Evolutionary conservation across 2,113 vertebrate genomes (phyloP).

Genomic region (Edolisoma coerulescens): DNA sequence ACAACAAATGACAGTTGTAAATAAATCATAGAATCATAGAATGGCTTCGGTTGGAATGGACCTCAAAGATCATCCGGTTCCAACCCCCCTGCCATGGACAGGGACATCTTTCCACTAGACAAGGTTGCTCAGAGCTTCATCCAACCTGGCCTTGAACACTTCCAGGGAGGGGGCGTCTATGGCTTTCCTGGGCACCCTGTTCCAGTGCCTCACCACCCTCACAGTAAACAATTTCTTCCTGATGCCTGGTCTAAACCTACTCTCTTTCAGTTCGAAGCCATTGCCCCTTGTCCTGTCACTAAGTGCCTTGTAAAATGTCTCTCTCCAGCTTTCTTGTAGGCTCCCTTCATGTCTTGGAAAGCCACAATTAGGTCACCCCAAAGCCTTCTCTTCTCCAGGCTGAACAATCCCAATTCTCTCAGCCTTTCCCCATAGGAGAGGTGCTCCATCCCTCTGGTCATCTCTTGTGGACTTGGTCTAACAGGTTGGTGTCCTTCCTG

Average conservation of each 20-base stretch:
- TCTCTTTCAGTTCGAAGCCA: background rate
- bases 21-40: background rate
- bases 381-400: background rate
- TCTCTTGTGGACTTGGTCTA: background rate
- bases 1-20: background rate
- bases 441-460: background rate
- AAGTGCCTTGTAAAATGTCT: no score
- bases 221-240: background rate
- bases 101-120: background rate
- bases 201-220: background rate
- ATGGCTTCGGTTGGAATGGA: background rate
- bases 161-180: background rate
- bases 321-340: background rate
- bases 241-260: background rate
- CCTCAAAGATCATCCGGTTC: background rate
- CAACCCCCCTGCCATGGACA: background rate
- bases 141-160: background rate
- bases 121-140: background rate
- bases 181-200: background rate
- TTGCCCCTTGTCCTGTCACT: background rate
- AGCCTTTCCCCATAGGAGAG: background rate
- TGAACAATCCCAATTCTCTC: background rate
- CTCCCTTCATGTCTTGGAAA: background rate
- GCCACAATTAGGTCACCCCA: rapidly evolving
- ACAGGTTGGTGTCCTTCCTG: background rate